Evolutionary conservation across 2,888 invertebrate genomes (phyloP).

Genomic region (Amiota communis): DNA sequence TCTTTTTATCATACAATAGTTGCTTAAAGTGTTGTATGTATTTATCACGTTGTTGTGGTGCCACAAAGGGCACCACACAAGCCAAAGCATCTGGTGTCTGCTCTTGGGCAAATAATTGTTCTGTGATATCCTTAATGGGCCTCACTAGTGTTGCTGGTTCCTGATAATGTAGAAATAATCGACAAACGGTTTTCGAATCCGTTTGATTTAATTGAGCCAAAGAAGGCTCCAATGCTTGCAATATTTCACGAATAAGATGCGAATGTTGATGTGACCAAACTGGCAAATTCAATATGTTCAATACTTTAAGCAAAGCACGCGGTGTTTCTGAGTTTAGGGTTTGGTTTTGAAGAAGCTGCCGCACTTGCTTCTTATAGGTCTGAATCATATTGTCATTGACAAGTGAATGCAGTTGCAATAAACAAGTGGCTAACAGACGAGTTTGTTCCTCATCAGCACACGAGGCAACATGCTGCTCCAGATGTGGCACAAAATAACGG

Average conservation of each 20-base stretch:
- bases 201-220: conserved; percentile 69
- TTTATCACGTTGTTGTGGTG: conserved; percentile 72
- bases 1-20: conserved; percentile 55
- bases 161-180: conserved; percentile 74
- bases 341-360: conserved; percentile 63
- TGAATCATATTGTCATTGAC: conserved; percentile 70
- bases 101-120: conserved; percentile 55
- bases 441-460: conserved; percentile 72
- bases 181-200: conserved; percentile 71
- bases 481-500: conserved; percentile 70
- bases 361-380: conserved; percentile 69
- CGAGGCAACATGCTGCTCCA: conserved; percentile 65
- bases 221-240: conserved; percentile 69
- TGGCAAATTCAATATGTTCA: conserved; percentile 74
- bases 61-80: conserved; percentile 73
- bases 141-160: conserved; percentile 74
- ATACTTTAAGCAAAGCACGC: conserved; percentile 63
- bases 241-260: conserved; percentile 68
- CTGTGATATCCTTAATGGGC: conserved; percentile 71
- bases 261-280: conserved; percentile 73
- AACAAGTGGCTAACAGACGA: conserved; percentile 73
- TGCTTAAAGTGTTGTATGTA: conserved; percentile 70
- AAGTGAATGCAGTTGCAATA: conserved; percentile 72
- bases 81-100: conserved; percentile 73
- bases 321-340: conserved; percentile 56